A percentile compares a stretch with the other conserved stretches of the same genome.
Conservation (phyloP, 2,113 vertebrate genomes). For the Irena cyanogastra region DNA sequence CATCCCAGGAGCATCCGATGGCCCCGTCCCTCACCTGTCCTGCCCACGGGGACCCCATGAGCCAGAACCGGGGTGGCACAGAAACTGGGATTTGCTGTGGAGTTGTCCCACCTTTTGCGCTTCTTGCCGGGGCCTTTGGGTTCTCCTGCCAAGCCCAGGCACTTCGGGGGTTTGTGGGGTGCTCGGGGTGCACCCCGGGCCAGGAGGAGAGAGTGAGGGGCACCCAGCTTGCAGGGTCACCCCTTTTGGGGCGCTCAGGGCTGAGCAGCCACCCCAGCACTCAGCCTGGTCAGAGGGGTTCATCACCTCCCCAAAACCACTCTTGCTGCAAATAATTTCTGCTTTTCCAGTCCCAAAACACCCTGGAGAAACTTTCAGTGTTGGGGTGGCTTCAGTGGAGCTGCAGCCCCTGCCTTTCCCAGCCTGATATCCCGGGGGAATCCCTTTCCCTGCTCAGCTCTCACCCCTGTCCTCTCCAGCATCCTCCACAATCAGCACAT, state of each 20-base stretch:
- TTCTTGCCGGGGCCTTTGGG: background rate
- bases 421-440: background rate
- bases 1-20: background rate
- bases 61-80: no score
- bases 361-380: background rate
- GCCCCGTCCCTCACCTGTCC: rapidly evolving
- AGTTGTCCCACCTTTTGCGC: background rate
- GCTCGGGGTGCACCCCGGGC: background rate
- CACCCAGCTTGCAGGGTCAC: background rate
- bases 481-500: background rate
- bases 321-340: background rate
- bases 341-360: background rate
- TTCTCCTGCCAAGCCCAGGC: background rate
- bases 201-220: background rate
- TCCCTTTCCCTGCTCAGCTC: background rate
- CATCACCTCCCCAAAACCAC: background rate
- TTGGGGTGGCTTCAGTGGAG: no score
- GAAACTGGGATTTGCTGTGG: rapidly evolving
- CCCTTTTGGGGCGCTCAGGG: background rate
- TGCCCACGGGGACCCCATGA: rapidly evolving
- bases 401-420: background rate
- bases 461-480: rapidly evolving
- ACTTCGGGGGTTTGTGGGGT: background rate
- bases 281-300: background rate
- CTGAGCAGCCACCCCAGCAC: background rate